A percentile compares a stretch with the other conserved stretches of the same genome.
Conservation (phyloP, 2,797 vertebrate genomes). For the Okamejei kenojei region DNA sequence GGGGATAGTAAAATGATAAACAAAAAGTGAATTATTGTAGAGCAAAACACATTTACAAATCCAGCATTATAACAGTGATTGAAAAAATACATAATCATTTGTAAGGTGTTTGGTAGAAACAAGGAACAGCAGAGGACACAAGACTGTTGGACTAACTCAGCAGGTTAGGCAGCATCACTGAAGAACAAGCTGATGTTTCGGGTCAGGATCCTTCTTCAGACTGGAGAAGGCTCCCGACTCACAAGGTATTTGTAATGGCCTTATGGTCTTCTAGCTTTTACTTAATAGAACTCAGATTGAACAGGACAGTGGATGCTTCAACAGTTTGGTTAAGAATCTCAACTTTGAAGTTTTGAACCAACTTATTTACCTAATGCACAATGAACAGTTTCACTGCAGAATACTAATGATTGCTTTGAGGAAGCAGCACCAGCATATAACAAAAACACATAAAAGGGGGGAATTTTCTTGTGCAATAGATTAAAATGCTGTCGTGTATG, state of each 20-base stretch:
- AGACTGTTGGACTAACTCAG: too few species aligned
- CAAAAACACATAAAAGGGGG: neutral
- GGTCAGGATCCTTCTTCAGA: too few species aligned
- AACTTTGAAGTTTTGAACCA: neutral
- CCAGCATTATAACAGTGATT: neutral
- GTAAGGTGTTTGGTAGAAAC: neutral
- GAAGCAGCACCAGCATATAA: neutral
- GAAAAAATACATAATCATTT: too few species aligned
- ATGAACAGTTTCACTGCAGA: neutral
- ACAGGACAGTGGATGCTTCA: neutral
- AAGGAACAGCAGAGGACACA: too few species aligned
- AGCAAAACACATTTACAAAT: neutral
- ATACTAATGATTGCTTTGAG: neutral
- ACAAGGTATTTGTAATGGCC: neutral
- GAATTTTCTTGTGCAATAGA: neutral
- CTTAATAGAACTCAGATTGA: neutral
- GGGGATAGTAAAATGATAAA: neutral
- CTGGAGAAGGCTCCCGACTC: too few species aligned
- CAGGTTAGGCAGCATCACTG: too few species aligned
- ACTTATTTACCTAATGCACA: neutral
- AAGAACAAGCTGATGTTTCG: too few species aligned
- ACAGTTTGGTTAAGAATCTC: neutral
- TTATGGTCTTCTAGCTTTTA: neutral
- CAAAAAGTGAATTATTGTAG: neutral
- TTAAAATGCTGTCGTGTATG: neutral